phyloP scores from a whole-genome alignment of 2,113 vertebrate genomes.

The Mionectes macconnelli region DNA sequence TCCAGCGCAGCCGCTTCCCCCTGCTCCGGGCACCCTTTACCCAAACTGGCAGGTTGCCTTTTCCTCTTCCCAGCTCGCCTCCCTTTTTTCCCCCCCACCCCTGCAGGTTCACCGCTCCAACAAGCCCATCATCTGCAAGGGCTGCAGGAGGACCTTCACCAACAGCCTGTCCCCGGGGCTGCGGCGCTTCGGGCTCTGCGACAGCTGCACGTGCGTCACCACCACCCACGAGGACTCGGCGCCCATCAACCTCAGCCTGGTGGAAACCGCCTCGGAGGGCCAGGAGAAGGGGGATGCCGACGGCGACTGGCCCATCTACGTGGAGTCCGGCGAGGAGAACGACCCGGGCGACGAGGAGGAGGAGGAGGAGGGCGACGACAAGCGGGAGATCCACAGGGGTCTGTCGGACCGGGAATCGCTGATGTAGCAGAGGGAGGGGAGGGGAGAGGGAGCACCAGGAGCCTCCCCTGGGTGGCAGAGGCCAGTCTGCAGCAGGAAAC shows the following conservation, averaged over 20 bases:
- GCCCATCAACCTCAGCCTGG: slow-evolving; percentile 79
- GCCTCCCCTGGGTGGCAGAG: not conserved
- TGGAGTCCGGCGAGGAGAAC: slow-evolving; percentile 91
- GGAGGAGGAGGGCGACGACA: slow-evolving; percentile 75
- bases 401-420: slow-evolving; percentile 67
- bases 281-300: slow-evolving; percentile 81
- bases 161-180: slow-evolving; percentile 86
- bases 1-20: rapidly evolving
- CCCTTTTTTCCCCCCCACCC: not conserved
- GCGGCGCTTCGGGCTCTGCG: slow-evolving; percentile 89
- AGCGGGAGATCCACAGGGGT: slow-evolving; percentile 72
- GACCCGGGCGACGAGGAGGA: slow-evolving; percentile 70
- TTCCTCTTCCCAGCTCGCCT: no score
- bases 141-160: slow-evolving; percentile 89
- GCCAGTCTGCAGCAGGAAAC: not conserved
- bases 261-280: slow-evolving; percentile 75
- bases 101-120: slow-evolving; percentile 91
- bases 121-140: slow-evolving; percentile 93
- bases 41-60: not conserved
- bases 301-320: slow-evolving; percentile 90
- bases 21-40: no score
- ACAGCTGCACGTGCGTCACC: slow-evolving; percentile 92
- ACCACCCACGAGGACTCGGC: slow-evolving; percentile 82
- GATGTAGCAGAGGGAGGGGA: slow-evolving; percentile 64
- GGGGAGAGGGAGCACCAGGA: not conserved